Percentiles rank a stretch among this genome's conserved stretches.
Conservation (phyloP, 2,113 vertebrate species). For the Perccottus glenii region DNA sequence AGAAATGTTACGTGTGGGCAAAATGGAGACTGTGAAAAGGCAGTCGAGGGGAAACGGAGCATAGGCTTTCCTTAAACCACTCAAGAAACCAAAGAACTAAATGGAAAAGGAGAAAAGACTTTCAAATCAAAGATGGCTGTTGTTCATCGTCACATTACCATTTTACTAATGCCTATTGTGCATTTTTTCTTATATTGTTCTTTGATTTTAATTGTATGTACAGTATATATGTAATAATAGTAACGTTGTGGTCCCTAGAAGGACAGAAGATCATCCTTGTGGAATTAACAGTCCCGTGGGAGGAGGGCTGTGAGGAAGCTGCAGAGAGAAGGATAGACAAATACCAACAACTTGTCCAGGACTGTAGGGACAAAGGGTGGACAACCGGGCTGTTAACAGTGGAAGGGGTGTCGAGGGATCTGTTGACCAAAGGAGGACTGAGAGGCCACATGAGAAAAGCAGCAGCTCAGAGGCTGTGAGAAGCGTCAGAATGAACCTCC, state of each 20-base stretch:
- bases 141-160: too few relatives aligned
- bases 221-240: too few relatives aligned
- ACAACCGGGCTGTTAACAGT: background rate
- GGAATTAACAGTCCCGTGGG: background rate
- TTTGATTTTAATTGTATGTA: too few relatives aligned
- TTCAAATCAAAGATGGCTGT: too few relatives aligned
- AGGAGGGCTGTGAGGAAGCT: background rate
- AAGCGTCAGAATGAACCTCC: constrained; percentile 8
- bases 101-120: too few relatives aligned
- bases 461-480: background rate
- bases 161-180: too few relatives aligned
- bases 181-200: too few relatives aligned
- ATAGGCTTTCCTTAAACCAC: background rate
- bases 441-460: background rate
- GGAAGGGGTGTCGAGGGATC: background rate
- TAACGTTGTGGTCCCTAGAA: background rate
- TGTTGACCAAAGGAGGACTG: constrained; percentile 10
- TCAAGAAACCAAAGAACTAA: background rate
- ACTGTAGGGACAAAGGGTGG: background rate
- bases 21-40: background rate
- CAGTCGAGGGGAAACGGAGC: background rate
- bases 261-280: background rate
- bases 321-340: background rate
- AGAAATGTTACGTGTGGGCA: constrained; percentile 18
- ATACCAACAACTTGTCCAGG: background rate